Percentiles rank a stretch among this genome's conserved stretches.
These are phyloP conservation scores for Ichneumoninae sp. DNA, from an alignment of 2,888 invertebrate genomes.

Conservation along the genomic window DNA sequence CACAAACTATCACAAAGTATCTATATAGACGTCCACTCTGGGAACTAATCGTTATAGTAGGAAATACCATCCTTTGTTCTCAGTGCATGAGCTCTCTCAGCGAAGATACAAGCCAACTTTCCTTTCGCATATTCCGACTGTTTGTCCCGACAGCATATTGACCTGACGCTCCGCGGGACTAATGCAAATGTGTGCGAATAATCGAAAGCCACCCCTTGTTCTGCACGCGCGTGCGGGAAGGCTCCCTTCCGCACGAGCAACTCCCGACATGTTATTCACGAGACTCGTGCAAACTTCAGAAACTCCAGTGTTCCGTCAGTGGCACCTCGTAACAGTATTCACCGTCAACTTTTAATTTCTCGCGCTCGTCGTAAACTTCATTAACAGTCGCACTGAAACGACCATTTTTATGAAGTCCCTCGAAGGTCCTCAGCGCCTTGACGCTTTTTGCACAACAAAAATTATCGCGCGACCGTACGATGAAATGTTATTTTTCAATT, in stretches of 20 bases:
- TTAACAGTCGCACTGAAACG: not conserved
- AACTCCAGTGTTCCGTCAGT: constrained; percentile 28
- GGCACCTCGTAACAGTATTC: not conserved
- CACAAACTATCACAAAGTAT: too few relatives aligned
- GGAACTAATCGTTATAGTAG: too few relatives aligned
- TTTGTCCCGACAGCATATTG: constrained; percentile 45
- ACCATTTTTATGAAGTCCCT: not conserved
- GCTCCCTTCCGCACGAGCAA: constrained; percentile 32
- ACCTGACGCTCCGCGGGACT: constrained; percentile 35
- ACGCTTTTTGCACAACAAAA: not conserved
- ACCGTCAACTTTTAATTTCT: constrained; percentile 3
- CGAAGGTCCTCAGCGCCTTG: not conserved
- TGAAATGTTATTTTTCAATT: not conserved
- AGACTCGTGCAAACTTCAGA: constrained; percentile 20
- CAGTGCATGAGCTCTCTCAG: not conserved
- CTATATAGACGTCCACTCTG: too few relatives aligned
- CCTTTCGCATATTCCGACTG: constrained; percentile 15
- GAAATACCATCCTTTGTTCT: too few relatives aligned
- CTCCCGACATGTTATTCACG: not conserved
- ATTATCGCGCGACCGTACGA: not conserved
- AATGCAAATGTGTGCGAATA: constrained; percentile 57
- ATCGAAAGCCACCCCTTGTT: constrained; percentile 29
- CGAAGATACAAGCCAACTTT: constrained; percentile 26
- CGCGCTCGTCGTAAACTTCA: not conserved
- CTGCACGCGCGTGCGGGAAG: not conserved